Evolutionary conservation across 2,797 vertebrate species (phyloP).

Genomic region (Myotis pilosus): DNA sequence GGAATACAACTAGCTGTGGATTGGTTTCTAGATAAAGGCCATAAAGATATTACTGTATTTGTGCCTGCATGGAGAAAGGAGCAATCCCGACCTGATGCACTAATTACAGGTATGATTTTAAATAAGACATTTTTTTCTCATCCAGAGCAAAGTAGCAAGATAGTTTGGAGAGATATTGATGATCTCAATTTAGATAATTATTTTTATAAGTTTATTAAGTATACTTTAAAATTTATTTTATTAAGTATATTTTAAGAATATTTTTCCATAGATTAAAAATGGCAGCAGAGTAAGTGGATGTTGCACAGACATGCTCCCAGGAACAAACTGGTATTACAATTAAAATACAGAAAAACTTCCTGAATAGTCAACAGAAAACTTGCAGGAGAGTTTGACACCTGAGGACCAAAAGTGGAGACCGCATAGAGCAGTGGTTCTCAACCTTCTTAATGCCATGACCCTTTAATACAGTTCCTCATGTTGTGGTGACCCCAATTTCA

Average conservation of each 20-base stretch:
- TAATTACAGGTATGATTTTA: conserved; percentile 91
- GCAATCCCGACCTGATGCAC: conserved; percentile 97
- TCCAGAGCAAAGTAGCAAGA: background rate
- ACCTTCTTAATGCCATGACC: too few relatives aligned
- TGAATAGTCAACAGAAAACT: too few relatives aligned
- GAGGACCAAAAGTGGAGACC: too few relatives aligned
- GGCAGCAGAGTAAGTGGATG: too few relatives aligned
- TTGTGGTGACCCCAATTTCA: too few relatives aligned
- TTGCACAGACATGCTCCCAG: too few relatives aligned
- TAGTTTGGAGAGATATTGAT: conserved; percentile 10
- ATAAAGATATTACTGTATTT: conserved; percentile 99
- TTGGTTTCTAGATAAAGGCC: conserved; percentile 98
- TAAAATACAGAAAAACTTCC: too few relatives aligned
- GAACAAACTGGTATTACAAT: too few relatives aligned
- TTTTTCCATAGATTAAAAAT: background rate
- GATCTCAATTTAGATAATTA: conserved; percentile 28
- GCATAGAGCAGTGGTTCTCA: too few relatives aligned
- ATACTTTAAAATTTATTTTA: conserved; percentile 34
- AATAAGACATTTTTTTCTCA: conserved; percentile 46
- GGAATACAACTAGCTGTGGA: conserved; percentile 98
- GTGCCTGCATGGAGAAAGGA: conserved; percentile 99
- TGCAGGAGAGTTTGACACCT: too few relatives aligned
- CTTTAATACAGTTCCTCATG: too few relatives aligned
- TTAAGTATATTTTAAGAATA: background rate
- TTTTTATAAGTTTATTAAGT: conserved; percentile 53